Base-by-base conservation (phyloP, 1,140 invertebrate species). In the Hylaeus volcanicus region DNA sequence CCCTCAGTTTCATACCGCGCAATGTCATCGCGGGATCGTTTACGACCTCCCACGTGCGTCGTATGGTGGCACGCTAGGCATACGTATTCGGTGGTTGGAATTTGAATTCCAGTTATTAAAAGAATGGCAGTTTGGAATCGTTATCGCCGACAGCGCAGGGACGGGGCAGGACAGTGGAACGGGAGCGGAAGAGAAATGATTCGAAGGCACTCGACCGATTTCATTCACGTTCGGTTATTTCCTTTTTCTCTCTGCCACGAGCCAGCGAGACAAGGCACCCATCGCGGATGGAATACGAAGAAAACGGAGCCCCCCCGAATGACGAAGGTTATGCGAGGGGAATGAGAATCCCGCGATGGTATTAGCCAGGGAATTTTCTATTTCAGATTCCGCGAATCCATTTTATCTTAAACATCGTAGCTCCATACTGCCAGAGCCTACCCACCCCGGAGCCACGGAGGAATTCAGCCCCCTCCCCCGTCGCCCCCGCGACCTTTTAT, bases 331-430 rank as follows among this genome's bases (percentile, higher is more conserved):
- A 84, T 81, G 78, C 77, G 82, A 80, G 75, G 69, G 51, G 84
- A 86, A 88, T 88, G 81, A 83, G 86, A 88, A 89, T 86, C 81
- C 74, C 75, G 74, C 68, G 65, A 60, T 69, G 81, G 73, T 86
- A 90, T 90, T 88, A 88, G 82, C 81, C 79, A 75, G 84, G 81
- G 85, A 88, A 89, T 90, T 91, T 91, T 89, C 86, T 87, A 90
- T 89, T 89, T 89, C 84, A 85, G 84, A 90, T 89, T 89, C 86
- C 81, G 81, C 74, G 85, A 87, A 86, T 89, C 83, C 81, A 88
- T 89, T 90, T 90, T 84, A 90, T 90, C 88, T 88, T 87, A 82
- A 85, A 89, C 76, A 87, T 89, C 80, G 84, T 86, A 87, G 89
- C 89, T 88, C 82, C 81, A 77, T 82, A 81, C 81, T 63, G 78